A percentile compares a stretch with the other conserved stretches of the same genome.
These are phyloP conservation scores for Chlorodrepanis virens DNA, from an alignment of 2,113 vertebrate genomes.

Conservation along the genomic window DNA sequence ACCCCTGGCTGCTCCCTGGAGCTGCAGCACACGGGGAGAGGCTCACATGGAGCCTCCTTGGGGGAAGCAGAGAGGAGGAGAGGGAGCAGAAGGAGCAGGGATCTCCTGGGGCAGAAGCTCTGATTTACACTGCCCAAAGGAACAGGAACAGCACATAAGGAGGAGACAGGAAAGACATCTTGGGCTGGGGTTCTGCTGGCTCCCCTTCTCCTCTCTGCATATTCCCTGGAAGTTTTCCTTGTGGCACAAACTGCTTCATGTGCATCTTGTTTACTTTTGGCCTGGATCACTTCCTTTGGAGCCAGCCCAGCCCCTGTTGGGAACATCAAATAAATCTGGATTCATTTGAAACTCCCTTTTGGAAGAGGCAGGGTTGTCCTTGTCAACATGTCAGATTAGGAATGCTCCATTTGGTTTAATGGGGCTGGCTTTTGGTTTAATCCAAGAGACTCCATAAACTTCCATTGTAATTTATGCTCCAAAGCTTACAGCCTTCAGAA, in stretches of 20 bases:
- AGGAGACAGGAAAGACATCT: background rate
- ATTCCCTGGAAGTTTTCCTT: constrained; percentile 49
- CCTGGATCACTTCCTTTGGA: constrained; percentile 43
- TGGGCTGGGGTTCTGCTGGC: background rate
- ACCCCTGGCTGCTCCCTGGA: background rate
- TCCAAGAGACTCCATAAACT: constrained; percentile 24
- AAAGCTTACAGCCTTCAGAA: background rate
- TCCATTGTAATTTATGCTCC: background rate
- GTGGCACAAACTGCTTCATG: constrained; percentile 50
- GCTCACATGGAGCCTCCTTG: background rate
- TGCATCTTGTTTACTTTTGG: constrained; percentile 65
- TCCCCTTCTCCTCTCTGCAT: background rate
- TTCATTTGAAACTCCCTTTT: constrained; percentile 37
- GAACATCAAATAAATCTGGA: constrained; percentile 57
- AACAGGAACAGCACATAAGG: background rate
- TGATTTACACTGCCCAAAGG: background rate
- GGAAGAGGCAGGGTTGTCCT: constrained; percentile 38
- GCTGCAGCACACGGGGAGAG: background rate
- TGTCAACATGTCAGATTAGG: constrained; percentile 64
- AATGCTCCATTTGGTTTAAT: constrained; percentile 59
- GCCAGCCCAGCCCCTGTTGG: constrained; percentile 34
- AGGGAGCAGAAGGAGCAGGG: background rate
- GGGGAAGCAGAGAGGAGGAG: background rate
- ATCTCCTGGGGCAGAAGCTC: background rate
- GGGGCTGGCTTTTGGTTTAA: constrained; percentile 1